Conservation (phyloP, 2,888 invertebrate species). For the Sepioteuthis lessoniana region DNA sequence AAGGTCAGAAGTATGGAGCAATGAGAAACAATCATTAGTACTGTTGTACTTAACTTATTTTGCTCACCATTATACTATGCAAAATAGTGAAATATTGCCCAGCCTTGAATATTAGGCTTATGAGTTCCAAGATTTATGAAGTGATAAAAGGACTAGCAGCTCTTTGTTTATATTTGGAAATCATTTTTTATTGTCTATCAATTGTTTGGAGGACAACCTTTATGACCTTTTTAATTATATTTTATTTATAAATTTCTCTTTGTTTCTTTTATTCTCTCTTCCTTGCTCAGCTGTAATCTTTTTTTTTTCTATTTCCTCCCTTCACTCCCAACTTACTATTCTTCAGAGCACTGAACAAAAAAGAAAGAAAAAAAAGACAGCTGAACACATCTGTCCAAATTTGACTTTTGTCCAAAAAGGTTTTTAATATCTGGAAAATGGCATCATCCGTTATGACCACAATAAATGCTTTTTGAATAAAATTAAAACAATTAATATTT, state of each 20-base stretch:
- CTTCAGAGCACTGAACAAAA: not conserved
- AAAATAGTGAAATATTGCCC: too few relatives aligned
- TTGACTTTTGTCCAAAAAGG: not conserved
- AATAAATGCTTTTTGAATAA: not conserved
- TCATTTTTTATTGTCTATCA: too few relatives aligned
- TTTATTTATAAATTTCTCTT: not conserved
- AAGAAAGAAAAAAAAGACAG: not conserved
- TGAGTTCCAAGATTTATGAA: too few relatives aligned
- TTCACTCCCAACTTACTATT: not conserved
- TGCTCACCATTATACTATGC: too few relatives aligned
- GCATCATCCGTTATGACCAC: not conserved
- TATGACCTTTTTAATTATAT: not conserved
- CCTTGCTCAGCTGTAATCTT: too few relatives aligned
- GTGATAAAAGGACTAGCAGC: too few relatives aligned
- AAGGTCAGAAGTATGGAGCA: too few relatives aligned
- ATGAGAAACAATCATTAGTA: too few relatives aligned
- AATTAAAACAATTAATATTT: not conserved
- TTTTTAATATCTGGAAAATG: not conserved
- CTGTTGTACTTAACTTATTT: too few relatives aligned
- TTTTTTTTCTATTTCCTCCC: not conserved
- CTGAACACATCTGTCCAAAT: not conserved
- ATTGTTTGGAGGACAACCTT: not conserved
- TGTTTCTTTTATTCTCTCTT: not conserved
- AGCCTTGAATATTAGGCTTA: too few relatives aligned
- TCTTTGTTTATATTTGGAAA: too few relatives aligned